These are phyloP conservation scores for Rhinoptilus africanus DNA, from an alignment of 2,113 vertebrate genomes.

Conservation along the genomic window DNA sequence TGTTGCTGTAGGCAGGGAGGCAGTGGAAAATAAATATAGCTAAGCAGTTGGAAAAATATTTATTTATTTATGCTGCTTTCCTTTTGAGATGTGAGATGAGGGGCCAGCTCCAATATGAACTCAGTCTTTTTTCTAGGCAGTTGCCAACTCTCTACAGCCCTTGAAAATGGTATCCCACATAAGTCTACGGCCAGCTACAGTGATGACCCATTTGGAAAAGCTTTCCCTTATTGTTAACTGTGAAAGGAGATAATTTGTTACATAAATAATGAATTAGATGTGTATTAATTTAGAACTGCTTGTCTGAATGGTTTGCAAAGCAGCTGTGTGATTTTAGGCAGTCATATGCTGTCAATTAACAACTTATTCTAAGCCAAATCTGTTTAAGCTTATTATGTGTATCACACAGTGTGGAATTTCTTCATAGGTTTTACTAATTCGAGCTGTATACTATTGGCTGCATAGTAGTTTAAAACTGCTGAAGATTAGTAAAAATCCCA, in stretches of 20 bases:
- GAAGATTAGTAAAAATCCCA: conserved; percentile 31
- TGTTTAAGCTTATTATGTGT: conserved; percentile 44
- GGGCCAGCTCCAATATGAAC: background rate
- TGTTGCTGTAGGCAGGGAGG: conserved; percentile 63
- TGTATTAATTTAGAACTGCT: conserved; percentile 53
- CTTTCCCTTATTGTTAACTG: conserved; percentile 37
- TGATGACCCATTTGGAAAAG: conserved; percentile 46
- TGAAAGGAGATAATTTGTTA: conserved; percentile 60
- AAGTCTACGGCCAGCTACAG: background rate
- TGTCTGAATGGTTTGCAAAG: conserved; percentile 48
- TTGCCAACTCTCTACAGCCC: background rate
- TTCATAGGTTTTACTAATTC: conserved; percentile 38
- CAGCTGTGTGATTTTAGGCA: conserved; percentile 53
- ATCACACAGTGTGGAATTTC: conserved; percentile 37
- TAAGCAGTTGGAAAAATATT: conserved; percentile 67
- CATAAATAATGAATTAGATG: conserved; percentile 69
- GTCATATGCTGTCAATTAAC: conserved; percentile 56
- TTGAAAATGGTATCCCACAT: background rate
- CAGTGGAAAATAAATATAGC: conserved; percentile 63
- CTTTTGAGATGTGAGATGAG: conserved; percentile 27
- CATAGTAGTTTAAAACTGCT: conserved; percentile 3
- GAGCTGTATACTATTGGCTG: conserved; percentile 1
- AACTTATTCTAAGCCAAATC: conserved; percentile 37
- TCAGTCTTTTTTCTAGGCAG: background rate
- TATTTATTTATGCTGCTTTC: conserved; percentile 63